phyloP scores from a whole-genome alignment of 2,888 invertebrate genomes.

The Colletes collaris region DNA sequence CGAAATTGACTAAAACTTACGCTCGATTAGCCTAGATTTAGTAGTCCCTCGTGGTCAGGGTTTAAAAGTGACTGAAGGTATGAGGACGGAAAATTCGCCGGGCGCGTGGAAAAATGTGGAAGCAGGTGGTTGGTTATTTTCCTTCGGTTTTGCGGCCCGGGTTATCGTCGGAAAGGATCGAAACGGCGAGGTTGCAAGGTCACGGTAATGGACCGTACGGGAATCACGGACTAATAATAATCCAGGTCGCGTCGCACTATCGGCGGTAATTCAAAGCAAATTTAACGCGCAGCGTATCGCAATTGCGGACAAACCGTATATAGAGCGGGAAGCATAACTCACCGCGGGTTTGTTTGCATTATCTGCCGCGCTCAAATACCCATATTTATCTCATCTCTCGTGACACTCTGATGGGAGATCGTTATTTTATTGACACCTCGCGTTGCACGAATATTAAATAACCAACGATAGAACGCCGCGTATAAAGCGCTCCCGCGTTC shows the following conservation, averaged over 20 bases:
- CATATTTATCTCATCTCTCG: slow-evolving; percentile 80
- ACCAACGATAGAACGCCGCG: slow-evolving; percentile 36
- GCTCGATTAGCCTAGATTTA: too few species aligned
- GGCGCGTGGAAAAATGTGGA: not conserved
- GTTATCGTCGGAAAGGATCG: slow-evolving; percentile 36
- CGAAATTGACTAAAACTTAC: too few species aligned
- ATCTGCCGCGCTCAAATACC: slow-evolving; percentile 79
- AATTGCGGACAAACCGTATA: slow-evolving; percentile 73
- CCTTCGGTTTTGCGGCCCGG: slow-evolving; percentile 26
- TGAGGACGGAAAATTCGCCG: not conserved
- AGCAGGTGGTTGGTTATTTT: slow-evolving; percentile 42
- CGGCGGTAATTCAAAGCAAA: slow-evolving; percentile 78
- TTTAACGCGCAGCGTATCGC: slow-evolving; percentile 78
- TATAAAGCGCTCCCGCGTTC: not conserved
- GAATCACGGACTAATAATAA: slow-evolving; percentile 78
- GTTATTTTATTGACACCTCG: slow-evolving; percentile 76
- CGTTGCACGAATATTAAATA: slow-evolving; percentile 67
- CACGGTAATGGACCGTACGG: slow-evolving; percentile 74
- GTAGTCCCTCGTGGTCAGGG: too few species aligned
- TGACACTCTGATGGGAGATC: slow-evolving; percentile 72
- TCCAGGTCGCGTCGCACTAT: slow-evolving; percentile 73
- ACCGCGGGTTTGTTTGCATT: slow-evolving; percentile 80
- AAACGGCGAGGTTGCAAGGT: slow-evolving; percentile 57
- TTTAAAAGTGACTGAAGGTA: too few species aligned
- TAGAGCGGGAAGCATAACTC: slow-evolving; percentile 78